Evolutionary conservation across 1,140 invertebrate genomes (phyloP).

Genomic region (Daktulosphaira vitifoliae): DNA sequence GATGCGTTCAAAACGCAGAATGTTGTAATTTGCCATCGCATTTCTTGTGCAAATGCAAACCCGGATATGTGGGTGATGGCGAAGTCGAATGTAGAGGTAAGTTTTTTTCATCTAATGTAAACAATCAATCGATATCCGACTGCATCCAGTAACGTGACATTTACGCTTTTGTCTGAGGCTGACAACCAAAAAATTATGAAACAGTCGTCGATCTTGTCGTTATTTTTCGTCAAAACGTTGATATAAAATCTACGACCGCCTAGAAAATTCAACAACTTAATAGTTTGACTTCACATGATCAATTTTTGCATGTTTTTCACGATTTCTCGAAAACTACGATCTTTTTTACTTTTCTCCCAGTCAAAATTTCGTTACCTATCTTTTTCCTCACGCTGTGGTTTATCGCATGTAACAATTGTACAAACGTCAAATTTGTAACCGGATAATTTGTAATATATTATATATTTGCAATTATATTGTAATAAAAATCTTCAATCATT

Average conservation of each 20-base stretch:
- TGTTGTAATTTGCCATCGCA: slow-evolving; percentile 90
- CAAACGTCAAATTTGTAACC: too few species aligned
- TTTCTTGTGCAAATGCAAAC: slow-evolving; percentile 87
- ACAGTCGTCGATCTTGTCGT: slow-evolving; percentile 29
- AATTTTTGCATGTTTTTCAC: background rate
- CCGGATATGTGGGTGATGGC: slow-evolving; percentile 80
- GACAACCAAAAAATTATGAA: slow-evolving; percentile 29
- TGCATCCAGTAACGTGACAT: too few species aligned
- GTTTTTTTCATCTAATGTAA: too few species aligned
- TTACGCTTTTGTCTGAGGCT: background rate
- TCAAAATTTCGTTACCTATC: too few species aligned
- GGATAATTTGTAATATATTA: too few species aligned
- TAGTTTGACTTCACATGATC: background rate
- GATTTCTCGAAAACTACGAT: slow-evolving; percentile 2
- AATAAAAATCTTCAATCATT: too few species aligned
- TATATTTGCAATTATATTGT: too few species aligned
- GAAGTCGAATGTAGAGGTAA: slow-evolving; percentile 70
- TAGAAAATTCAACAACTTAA: too few species aligned
- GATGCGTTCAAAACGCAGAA: slow-evolving; percentile 84
- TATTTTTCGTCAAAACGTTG: slow-evolving; percentile 10
- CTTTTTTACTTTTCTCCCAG: background rate
- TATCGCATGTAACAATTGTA: too few species aligned
- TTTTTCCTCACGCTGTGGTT: too few species aligned
- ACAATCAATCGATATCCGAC: too few species aligned
- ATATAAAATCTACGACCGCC: slow-evolving; percentile 15